Percentiles rank a stretch among this genome's conserved stretches.
Conservation (phyloP, 2,113 vertebrate species). For the Euleptes europaea region DNA sequence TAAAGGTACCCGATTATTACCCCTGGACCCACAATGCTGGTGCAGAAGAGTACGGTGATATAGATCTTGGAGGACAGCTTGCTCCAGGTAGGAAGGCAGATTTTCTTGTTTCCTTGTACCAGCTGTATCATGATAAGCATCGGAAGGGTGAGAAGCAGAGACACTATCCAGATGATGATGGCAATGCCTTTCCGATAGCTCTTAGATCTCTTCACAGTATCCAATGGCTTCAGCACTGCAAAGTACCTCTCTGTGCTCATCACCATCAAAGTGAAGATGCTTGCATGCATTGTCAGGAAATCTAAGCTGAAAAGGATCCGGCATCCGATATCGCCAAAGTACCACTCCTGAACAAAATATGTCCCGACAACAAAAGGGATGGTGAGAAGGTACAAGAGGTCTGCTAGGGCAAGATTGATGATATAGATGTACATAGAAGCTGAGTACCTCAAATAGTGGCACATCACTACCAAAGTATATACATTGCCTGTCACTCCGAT, state of each 20-base stretch:
- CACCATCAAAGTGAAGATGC: constrained; percentile 90
- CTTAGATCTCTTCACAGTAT: constrained; percentile 89
- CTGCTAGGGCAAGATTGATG: constrained; percentile 88
- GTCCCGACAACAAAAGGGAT: constrained; percentile 92
- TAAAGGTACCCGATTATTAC: constrained; percentile 90
- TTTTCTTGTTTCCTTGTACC: constrained; percentile 79
- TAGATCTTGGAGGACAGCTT: constrained; percentile 85
- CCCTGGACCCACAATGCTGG: constrained; percentile 90
- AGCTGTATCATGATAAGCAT: constrained; percentile 90
- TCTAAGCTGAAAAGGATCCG: constrained; percentile 89
- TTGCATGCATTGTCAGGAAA: constrained; percentile 93
- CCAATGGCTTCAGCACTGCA: constrained; percentile 88
- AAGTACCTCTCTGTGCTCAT: constrained; percentile 93
- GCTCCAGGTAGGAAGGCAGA: constrained; percentile 86
- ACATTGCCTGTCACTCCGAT: constrained; percentile 86
- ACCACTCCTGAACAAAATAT: constrained; percentile 88
- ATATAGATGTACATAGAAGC: constrained; percentile 95
- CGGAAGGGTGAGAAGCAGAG: constrained; percentile 85
- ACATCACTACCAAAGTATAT: constrained; percentile 92
- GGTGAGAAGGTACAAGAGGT: constrained; percentile 89
- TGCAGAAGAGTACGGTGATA: constrained; percentile 88
- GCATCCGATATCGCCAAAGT: constrained; percentile 85
- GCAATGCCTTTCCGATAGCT: constrained; percentile 90
- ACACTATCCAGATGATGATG: constrained; percentile 85
- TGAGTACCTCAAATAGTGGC: constrained; percentile 84